These are phyloP conservation scores for Perizoma affinitatum DNA, from an alignment of 2,888 invertebrate genomes.

Conservation along the genomic window DNA sequence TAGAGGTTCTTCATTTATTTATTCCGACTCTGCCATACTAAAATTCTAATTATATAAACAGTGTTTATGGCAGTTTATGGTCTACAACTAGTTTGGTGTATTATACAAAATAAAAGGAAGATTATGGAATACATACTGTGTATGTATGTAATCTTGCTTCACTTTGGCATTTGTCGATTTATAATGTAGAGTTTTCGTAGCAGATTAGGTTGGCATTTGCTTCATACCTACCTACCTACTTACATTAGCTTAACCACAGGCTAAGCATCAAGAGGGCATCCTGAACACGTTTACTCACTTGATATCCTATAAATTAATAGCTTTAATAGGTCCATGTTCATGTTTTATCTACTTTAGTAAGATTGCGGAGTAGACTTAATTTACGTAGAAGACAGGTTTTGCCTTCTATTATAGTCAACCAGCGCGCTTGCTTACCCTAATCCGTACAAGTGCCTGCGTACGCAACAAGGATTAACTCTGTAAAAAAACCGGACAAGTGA, in stretches of 20 bases:
- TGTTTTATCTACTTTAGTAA: constrained; percentile 42
- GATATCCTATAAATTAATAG: constrained; percentile 29
- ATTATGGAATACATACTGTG: too few species aligned
- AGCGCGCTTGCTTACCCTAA: background rate
- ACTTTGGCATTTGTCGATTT: constrained; percentile 23
- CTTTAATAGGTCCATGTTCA: constrained; percentile 26
- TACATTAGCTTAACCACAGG: constrained; percentile 28
- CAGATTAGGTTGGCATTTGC: constrained; percentile 30
- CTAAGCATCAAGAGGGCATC: constrained; percentile 26
- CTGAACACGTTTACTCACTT: constrained; percentile 27
- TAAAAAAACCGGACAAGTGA: too few species aligned
- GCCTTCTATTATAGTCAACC: background rate
- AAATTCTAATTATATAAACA: too few species aligned
- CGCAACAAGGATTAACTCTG: too few species aligned
- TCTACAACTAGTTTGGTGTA: too few species aligned
- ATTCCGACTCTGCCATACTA: too few species aligned
- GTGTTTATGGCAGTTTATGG: too few species aligned
- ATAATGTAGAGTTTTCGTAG: constrained; percentile 20
- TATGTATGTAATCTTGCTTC: background rate
- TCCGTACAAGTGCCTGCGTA: background rate
- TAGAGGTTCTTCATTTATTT: too few species aligned
- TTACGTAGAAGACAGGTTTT: constrained; percentile 29
- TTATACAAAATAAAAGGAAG: too few species aligned
- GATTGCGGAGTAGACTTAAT: constrained; percentile 52
- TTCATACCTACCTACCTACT: background rate